Evolutionary conservation across 2,797 vertebrate species (phyloP).

Genomic region (Selene dorsalis): DNA sequence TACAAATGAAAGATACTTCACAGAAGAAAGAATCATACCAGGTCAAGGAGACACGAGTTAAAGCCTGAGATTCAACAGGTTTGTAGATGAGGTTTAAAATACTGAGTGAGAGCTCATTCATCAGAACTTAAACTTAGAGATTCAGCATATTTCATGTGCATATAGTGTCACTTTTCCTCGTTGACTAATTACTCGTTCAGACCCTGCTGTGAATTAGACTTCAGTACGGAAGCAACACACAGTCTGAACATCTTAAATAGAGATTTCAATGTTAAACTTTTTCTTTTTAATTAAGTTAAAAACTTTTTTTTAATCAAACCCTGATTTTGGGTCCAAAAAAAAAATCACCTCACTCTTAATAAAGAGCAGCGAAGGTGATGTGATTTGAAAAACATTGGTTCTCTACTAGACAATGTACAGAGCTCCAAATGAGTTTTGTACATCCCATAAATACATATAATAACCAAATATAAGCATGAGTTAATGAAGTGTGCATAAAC

Average conservation of each 20-base stretch:
- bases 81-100: slow-evolving; percentile 6
- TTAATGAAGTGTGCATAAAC: background rate
- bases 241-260: background rate
- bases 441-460: background rate
- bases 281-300: no score
- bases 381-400: background rate
- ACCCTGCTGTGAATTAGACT: background rate
- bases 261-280: background rate
- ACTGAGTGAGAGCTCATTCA: background rate
- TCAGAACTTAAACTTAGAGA: background rate
- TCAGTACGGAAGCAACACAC: background rate
- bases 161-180: background rate
- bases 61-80: background rate
- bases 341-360: no score
- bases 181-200: background rate
- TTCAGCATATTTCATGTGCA: background rate
- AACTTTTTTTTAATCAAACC: no score
- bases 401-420: no score
- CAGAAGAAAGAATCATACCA: no score
- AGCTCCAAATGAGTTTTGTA: background rate
- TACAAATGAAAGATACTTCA: no score
- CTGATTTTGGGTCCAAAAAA: no score
- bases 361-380: background rate
- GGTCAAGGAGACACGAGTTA: no score
- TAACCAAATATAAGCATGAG: background rate